Evolutionary conservation across 2,888 invertebrate species (phyloP).

Genomic region (Ischnura elegans): DNA sequence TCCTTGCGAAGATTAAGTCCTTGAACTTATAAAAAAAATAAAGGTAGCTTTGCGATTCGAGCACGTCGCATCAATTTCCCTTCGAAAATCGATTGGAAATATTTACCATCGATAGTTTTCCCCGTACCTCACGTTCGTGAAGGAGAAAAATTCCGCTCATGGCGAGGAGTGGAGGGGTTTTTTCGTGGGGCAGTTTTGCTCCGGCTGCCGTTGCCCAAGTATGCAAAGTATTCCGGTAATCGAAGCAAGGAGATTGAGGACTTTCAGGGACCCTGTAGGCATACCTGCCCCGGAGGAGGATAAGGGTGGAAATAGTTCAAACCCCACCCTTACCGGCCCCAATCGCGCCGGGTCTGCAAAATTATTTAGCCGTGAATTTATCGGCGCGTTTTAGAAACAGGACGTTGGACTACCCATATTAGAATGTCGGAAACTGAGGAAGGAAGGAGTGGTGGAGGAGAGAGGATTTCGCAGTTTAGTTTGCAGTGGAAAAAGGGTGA

Average conservation of each 20-base stretch:
- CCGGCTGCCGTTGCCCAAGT: background rate
- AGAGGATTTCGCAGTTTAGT: background rate
- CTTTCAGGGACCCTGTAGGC: background rate
- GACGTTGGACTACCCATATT: background rate
- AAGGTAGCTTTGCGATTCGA: background rate
- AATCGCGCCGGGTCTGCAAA: background rate
- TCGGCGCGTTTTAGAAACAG: conserved; percentile 3
- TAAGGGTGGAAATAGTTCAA: background rate
- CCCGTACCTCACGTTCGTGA: background rate
- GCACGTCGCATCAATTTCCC: background rate
- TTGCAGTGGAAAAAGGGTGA: too few relatives aligned
- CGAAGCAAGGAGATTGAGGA: background rate
- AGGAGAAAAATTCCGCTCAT: background rate
- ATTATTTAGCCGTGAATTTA: conserved; percentile 12
- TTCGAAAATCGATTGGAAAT: background rate
- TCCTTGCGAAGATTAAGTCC: background rate
- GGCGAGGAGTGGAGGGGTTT: background rate
- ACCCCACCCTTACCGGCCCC: background rate
- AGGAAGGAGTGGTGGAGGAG: background rate
- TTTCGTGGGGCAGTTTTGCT: background rate
- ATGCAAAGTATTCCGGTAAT: background rate
- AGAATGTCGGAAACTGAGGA: background rate
- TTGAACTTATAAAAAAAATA: background rate
- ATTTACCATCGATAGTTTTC: background rate
- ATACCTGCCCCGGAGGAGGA: background rate